A percentile compares a stretch with the other conserved stretches of the same genome.
Evolutionary conservation across 2,113 vertebrate species (phyloP).

Genomic region (Eira barbara): DNA sequence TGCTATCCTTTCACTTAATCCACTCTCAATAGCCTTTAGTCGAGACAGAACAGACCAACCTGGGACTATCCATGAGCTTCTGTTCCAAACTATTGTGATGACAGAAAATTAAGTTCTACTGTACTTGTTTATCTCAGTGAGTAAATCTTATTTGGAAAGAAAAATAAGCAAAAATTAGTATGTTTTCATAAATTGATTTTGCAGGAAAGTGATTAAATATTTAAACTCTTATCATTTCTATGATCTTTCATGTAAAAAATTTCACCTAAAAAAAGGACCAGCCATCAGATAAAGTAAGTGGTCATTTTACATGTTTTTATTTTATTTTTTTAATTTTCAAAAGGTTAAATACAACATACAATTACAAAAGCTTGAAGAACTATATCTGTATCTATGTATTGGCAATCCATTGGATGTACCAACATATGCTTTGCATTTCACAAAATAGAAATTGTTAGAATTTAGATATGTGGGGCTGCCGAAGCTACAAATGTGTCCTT

Average conservation of each 20-base stretch:
- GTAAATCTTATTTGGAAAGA: neutral
- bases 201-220: conserved; percentile 1
- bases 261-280: neutral
- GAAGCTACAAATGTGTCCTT: conserved; percentile 58
- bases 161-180: conserved; percentile 24
- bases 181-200: conserved; percentile 7
- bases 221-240: neutral
- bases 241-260: conserved; percentile 67
- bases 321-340: conserved; percentile 37
- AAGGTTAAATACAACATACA: conserved; percentile 53
- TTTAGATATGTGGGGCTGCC: conserved; percentile 63
- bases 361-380: conserved; percentile 59
- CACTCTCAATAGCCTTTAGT: neutral
- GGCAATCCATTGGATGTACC: conserved; percentile 51
- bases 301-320: conserved; percentile 21
- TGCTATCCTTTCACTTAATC: neutral
- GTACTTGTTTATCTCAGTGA: neutral
- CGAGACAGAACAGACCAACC: neutral
- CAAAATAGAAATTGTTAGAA: conserved; percentile 68
- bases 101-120: conserved; percentile 41
- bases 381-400: conserved; percentile 59
- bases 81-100: neutral
- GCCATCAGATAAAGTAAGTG: conserved; percentile 31
- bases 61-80: neutral
- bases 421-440: conserved; percentile 68